Evolutionary conservation across 2,797 vertebrate genomes (phyloP), one percentile per base, ranked within the genome.

Genomic region (Lepilemur ruficaudatus): DNA sequence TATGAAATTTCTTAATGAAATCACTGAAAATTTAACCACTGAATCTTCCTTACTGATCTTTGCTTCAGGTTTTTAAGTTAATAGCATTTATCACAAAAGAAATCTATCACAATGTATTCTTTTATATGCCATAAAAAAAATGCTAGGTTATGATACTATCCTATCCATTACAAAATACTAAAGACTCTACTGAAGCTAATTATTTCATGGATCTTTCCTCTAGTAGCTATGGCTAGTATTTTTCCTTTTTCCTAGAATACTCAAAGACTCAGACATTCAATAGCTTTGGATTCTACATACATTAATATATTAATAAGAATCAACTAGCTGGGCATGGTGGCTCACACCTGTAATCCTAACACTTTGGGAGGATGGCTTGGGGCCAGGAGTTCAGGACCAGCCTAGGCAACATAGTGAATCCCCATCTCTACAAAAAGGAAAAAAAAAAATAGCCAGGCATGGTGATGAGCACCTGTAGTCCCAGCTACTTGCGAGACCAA

Each of bases 1-100:
- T 65, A 85, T 32, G 10, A 95, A 59, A 95, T 76, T 95, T 93
- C 95, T 83, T 80, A 89, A 32, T 69, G 82, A 95, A 88, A 86
- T 59, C 46, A 32, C 32, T 38, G 69, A 38, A 96, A 91, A 95
- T 69, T 72, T 79, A 96, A 65, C 50, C n/a, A 35, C 5, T 89
- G 4, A 87, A 59, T 76, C 43, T 95, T 91, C 70, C 46, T 91
- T 69, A 93, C 7, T 73, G 25, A 78, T 46, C 72, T 85, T 32
- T 82, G 9, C 41, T 55, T 96, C 28, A 59, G 18, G 41, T 84
- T 90, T 93, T 81, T 63, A 95, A 94, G 28, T 91, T 93, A 96
- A 7, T 41, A 83, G 2, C 13, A 95, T 43, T 61, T 93, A 59
- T 63, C n/a, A 72, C 41, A 91, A 70, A 95, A 86, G 22, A 94